A percentile compares a stretch with the other conserved stretches of the same genome.
These are phyloP conservation scores for Cyanoliseus patagonus DNA, from an alignment of 2,113 vertebrate species.

Conservation along the genomic window DNA sequence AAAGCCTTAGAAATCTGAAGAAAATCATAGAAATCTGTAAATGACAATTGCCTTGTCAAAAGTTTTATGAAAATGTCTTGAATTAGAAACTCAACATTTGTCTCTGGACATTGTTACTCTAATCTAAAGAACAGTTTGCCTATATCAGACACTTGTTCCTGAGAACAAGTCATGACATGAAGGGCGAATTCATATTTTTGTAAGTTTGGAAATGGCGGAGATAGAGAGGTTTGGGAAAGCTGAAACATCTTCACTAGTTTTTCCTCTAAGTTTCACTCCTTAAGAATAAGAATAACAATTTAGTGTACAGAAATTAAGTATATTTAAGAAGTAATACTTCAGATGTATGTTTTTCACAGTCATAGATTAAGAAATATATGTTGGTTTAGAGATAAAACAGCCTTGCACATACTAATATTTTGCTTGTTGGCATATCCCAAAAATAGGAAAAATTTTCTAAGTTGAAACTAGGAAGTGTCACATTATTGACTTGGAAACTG, in stretches of 20 bases:
- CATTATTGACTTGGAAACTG: not conserved
- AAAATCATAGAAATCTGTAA: not conserved
- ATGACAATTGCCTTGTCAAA: not conserved
- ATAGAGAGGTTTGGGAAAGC: not conserved
- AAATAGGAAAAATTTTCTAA: not conserved
- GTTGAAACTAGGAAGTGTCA: not conserved
- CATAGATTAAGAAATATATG: not conserved
- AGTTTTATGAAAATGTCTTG: not conserved
- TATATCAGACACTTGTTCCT: not conserved
- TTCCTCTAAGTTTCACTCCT: not conserved
- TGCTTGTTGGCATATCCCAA: not conserved
- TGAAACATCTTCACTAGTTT: not conserved
- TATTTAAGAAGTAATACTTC: not conserved
- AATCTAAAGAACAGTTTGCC: not conserved
- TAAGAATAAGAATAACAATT: not conserved
- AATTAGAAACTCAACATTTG: not conserved
- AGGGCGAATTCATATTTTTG: not conserved
- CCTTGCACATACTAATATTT: not conserved
- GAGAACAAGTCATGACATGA: not conserved
- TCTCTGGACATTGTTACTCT: not conserved
- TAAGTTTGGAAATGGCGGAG: not conserved
- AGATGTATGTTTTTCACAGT: not conserved
- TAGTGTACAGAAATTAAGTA: not conserved
- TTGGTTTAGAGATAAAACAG: not conserved
- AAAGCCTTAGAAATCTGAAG: not conserved